Evolutionary conservation across 1,140 invertebrate species (phyloP).

Genomic region (Temnothorax curvispinosus): DNA sequence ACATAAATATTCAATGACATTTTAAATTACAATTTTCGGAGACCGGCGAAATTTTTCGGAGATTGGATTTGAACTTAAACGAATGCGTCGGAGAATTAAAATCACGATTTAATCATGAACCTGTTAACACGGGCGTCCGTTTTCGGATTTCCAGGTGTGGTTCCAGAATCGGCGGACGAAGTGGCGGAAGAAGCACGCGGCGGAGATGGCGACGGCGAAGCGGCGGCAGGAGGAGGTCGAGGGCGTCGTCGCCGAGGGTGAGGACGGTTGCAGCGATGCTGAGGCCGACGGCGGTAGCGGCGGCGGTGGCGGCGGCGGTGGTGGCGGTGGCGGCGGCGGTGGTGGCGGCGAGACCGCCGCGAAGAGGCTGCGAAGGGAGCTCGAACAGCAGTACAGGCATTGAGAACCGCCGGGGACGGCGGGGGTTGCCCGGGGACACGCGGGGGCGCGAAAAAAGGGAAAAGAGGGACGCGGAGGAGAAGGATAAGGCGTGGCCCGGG

Average conservation of each 20-base stretch:
- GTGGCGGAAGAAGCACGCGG: slow-evolving; percentile 99
- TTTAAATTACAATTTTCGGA: neutral
- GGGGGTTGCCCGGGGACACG: slow-evolving; percentile 77
- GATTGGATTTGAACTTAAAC: neutral
- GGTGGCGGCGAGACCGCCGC: slow-evolving; percentile 84
- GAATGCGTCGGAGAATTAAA: slow-evolving; percentile 11
- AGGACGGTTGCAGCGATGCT: slow-evolving; percentile 90
- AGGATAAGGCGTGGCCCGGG: slow-evolving; percentile 58
- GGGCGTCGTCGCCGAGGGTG: slow-evolving; percentile 88
- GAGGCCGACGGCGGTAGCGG: slow-evolving; percentile 86
- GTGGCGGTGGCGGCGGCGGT: slow-evolving; percentile 87
- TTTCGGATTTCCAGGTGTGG: slow-evolving; percentile 93
- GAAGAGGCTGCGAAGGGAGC: slow-evolving; percentile 86
- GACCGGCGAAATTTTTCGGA: neutral
- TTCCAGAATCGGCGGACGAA: slow-evolving; percentile 99
- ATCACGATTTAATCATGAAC: slow-evolving; percentile 1
- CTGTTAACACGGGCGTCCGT: slow-evolving; percentile 1
- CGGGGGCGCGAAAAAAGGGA: slow-evolving; percentile 28
- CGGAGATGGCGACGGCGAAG: slow-evolving; percentile 99
- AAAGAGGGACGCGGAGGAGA: slow-evolving; percentile 52
- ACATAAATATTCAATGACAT: slow-evolving; percentile 16
- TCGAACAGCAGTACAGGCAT: slow-evolving; percentile 86
- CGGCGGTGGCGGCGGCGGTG: slow-evolving; percentile 88
- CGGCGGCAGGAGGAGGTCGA: slow-evolving; percentile 97
- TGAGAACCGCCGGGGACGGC: slow-evolving; percentile 72